Percentiles rank a stretch among this genome's conserved stretches.
Conservation (phyloP, 2,888 invertebrate genomes). For the Pemphredon lugubris region DNA sequence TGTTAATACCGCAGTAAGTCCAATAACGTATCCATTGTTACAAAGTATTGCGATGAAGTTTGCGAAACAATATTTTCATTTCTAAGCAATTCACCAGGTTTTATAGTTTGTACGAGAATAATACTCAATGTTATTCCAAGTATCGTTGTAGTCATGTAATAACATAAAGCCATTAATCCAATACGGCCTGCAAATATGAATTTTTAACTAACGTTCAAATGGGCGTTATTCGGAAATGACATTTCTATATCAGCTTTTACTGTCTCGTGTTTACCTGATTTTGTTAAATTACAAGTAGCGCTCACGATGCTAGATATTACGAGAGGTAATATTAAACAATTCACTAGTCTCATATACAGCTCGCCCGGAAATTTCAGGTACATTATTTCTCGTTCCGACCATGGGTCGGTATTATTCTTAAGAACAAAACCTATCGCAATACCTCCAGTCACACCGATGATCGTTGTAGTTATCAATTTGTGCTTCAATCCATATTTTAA, state of each 20-base stretch:
- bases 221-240: too few relatives aligned
- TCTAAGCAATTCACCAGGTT: constrained; percentile 86
- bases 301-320: constrained; percentile 95
- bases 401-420: constrained; percentile 81
- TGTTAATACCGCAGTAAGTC: constrained; percentile 90
- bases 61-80: constrained; percentile 20
- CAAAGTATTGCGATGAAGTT: constrained; percentile 83
- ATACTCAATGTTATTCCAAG: constrained; percentile 95
- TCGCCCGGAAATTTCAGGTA: constrained; percentile 97
- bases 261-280: constrained; percentile 73
- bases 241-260: too few relatives aligned
- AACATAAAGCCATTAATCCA: constrained; percentile 80
- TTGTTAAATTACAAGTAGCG: constrained; percentile 74
- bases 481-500: constrained; percentile 42
- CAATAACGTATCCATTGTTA: constrained; percentile 94
- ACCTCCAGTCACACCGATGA: constrained; percentile 68
- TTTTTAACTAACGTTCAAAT: too few relatives aligned
- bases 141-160: constrained; percentile 95
- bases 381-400: constrained; percentile 92
- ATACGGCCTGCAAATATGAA: constrained; percentile 69
- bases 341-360: constrained; percentile 95
- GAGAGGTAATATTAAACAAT: constrained; percentile 96
- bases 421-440: constrained; percentile 67
- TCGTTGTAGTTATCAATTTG: constrained; percentile 62
- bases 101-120: constrained; percentile 92